Conservation (phyloP, 2,797 vertebrate genomes). For the Anas flavirostris region DNA sequence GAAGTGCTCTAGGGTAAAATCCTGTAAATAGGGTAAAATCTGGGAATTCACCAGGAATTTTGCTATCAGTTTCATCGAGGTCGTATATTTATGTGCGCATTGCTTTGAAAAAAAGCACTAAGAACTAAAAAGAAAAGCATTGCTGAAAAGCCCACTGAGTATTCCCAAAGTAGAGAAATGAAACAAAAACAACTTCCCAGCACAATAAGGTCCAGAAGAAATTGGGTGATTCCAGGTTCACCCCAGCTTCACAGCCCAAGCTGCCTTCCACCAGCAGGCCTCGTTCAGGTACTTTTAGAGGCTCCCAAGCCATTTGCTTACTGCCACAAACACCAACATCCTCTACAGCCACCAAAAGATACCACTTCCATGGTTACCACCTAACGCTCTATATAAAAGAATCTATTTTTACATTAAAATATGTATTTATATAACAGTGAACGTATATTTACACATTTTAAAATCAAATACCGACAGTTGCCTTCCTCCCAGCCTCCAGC, state of each 20-base stretch:
- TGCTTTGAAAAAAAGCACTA: neutral
- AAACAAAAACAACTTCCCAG: neutral
- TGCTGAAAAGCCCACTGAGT: neutral
- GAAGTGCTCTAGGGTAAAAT: neutral
- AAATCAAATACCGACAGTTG: neutral
- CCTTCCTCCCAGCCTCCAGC: neutral
- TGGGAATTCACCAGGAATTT: neutral
- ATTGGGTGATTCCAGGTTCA: neutral
- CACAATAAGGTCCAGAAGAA: fast-evolving
- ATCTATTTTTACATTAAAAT: no score
- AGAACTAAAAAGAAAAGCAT: neutral
- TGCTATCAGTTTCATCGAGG: neutral
- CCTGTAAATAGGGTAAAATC: neutral
- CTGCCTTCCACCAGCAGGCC: neutral
- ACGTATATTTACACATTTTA: neutral
- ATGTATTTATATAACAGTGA: no score
- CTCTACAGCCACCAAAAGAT: neutral
- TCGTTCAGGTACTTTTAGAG: neutral
- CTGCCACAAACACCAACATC: neutral
- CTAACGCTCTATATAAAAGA: neutral
- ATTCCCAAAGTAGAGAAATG: neutral
- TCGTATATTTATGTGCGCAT: fast-evolving
- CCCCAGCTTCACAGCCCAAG: neutral
- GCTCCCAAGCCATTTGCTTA: neutral
- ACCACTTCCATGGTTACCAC: neutral